Base-by-base conservation (phyloP, 2,888 invertebrate species). In the Sussaba pulchella region DNA sequence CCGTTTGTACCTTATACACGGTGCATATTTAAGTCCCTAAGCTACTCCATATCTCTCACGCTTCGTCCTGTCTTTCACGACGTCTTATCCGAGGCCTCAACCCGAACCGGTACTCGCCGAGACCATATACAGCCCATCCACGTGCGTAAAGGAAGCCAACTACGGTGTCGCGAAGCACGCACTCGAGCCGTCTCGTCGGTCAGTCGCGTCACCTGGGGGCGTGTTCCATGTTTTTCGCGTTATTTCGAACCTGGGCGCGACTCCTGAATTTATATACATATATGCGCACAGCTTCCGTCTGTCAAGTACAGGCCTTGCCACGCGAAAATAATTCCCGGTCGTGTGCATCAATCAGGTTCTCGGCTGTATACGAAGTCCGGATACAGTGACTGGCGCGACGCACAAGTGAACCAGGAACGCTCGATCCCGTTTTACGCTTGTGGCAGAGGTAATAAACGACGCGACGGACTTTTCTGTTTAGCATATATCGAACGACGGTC, bases 401-500 rank as follows among this genome's bases (percentile, higher is more conserved):
- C 39, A 12, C 70, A 47, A 63, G 69, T 47, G 63, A 74, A 47
- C 12, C 54, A 1, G 43, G 31, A 6, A 6, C 41, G 31, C 70
- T 52, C 59, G 67, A 57, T 69, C 63, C 41, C 19, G 14, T 9
- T 10, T 14, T 36, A 50, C 24, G 10, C 43, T 31, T 52, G 31
- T n/a, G n/a, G n/a, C n/a, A 52, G 54, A 79, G 74, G 86, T 85
- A 86, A 85, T 85, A 89, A 87, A 87, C 87, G 86, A 84, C 81
- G 81, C 74, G 73, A 82, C 80, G 85, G 81, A 87, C 82, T 82
- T 76, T 50, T 50, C 89, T 89, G 85, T 84, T 90, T 90, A 88
- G 88, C 89, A 90, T 89, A 87, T 87, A 88, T 88, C 86, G 87
- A 89, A 87, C 88, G 85, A 71, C 19, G 50, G 57, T 39, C 69